Evolutionary conservation across 1,140 invertebrate species (phyloP).

Genomic region (Ceratoteleas bidentatus): DNA sequence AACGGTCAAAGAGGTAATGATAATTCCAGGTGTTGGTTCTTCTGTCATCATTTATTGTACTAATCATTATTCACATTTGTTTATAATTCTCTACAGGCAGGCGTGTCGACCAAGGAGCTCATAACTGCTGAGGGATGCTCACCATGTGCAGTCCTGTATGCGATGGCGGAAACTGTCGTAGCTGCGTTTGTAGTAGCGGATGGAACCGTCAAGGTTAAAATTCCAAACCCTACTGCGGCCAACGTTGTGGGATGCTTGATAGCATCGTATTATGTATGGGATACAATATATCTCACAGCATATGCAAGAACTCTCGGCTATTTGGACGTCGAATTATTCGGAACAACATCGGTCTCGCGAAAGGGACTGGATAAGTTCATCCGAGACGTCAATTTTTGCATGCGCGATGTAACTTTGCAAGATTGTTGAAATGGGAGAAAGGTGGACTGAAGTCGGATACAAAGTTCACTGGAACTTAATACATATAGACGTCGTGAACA

Average conservation of each 20-base stretch:
- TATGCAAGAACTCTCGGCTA: neutral
- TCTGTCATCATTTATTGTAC: neutral
- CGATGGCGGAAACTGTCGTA: neutral
- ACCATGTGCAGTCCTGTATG: neutral
- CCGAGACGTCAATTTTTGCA: neutral
- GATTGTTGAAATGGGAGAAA: neutral
- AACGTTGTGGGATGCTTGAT: slow-evolving; percentile 4
- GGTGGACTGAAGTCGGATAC: neutral
- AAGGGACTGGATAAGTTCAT: slow-evolving; percentile 6
- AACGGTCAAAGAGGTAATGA: neutral
- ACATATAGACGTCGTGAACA: neutral
- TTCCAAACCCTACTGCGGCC: neutral
- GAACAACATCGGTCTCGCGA: slow-evolving; percentile 2
- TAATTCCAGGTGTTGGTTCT: neutral
- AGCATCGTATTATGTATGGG: slow-evolving; percentile 9
- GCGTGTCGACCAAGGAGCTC: slow-evolving; percentile 1
- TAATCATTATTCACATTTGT: neutral
- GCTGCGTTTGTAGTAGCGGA: neutral
- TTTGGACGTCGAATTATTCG: neutral
- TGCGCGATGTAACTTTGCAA: no score
- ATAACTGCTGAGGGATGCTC: neutral
- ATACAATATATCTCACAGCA: slow-evolving; percentile 5
- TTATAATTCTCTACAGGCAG: slow-evolving; percentile 4
- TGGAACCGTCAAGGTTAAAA: slow-evolving; percentile 5
- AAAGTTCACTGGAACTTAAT: neutral